Base-by-base conservation (phyloP, 2,888 invertebrate species). In the Meloe dianella region DNA sequence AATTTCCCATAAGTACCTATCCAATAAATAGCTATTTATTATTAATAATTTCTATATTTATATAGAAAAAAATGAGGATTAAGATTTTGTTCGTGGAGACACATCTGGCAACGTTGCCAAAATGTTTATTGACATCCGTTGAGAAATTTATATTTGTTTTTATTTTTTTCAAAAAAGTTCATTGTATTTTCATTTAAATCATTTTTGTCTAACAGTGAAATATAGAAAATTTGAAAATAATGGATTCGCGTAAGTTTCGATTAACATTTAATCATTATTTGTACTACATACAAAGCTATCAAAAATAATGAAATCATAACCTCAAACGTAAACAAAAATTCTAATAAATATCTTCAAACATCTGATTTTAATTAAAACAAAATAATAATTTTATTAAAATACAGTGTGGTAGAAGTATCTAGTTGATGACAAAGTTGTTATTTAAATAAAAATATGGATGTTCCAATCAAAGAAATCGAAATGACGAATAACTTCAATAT, bases 391-490 rank as follows among this genome's bases (percentile, higher is more conserved):
- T 47, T 54, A 27, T 41, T 27, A 17, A 12, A 30, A 32, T n/a
- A 56, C 2, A 2, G 27, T 27, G 38, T 20, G 35, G 6, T 24
- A 10, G 12, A 22, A 22, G 9, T 60, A 29, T 41, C 17, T 38
- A 24, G 35, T 41, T 41, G 30, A 9, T 20, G 12, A 1, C 12
- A 14, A 10, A 22, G 10, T 41, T 57, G 8, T 59, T 74, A 71
- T 73, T 73, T 71, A 65, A 5, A 65, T 69, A 20, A 72, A 66
- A 68, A 14, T 8, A 79, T 79, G 79, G 78, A 76, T 68, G 61
- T 71, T 20, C 72, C 72, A 63, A 68, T 66, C 57, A 74, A 73
- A 66, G 75, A 74, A 67, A 63, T 66, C 61, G 75, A 76, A 72
- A 62, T 71, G 61, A 73, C 77, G 64, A 65, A 73, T 72, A 74